Base-by-base conservation (phyloP, 2,797 vertebrate species). In the Phrynocephalus forsythii region DNA sequence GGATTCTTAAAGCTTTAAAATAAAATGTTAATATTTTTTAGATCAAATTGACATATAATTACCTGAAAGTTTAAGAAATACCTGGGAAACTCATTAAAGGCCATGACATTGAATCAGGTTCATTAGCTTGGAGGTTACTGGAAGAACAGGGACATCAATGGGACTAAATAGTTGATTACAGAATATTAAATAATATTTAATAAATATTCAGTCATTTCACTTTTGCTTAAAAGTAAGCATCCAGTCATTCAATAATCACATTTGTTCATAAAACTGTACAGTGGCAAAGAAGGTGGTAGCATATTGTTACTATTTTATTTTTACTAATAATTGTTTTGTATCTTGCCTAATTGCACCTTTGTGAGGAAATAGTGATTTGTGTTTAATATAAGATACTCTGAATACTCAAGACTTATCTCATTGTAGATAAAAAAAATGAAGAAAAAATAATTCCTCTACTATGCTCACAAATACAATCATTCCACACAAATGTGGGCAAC, bases 11-110 rank as follows among this genome's bases (percentile, higher is more conserved):
- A 52, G 18, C 63, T 52, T 38, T 77, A 66, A 28, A 28, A 79
- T 60, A 16, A 89, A 26, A 5, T 83, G 69, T 89, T 89, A 88
- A 44, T 33, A 0, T 2, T 87, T 44, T 89, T 33, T 77, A 84
- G 13, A 10, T 56, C 76, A 91, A 20, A 0, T 1, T 48, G 79
- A 83, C 0, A 44, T 91, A 89, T 93, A n/a, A 90, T 44, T 22
- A 82, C 52, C 87, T 82, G 89, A 72, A 6, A 72, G 75, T 22
- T 28, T 71, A 1, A 71, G 82, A 28, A 20, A 86, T 89, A 90
- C 71, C 85, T 76, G 91, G 86, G 91, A 77, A 92, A 86, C 50
- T 88, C 73, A 86, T 92, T 91, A 91, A 90, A 92, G 79, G 69
- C 63, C 20, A 0, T 73, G 81, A 88, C 86, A 78, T 79, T 86